Base-by-base conservation (phyloP, 2,113 vertebrate species). In the Rafetus swinhoei region DNA sequence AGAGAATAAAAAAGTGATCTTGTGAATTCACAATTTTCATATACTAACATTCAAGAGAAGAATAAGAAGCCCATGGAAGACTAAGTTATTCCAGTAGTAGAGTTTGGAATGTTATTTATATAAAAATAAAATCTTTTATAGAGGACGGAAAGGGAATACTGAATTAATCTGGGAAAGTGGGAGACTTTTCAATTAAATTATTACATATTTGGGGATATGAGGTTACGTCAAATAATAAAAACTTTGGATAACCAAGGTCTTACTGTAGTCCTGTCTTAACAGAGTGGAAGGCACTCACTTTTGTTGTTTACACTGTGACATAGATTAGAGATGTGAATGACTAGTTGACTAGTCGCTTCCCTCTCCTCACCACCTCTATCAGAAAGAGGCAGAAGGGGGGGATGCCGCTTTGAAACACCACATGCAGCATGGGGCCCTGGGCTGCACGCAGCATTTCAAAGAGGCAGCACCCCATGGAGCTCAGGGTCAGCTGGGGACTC, bases 1-100 rank as follows among this genome's bases (percentile, higher is more conserved):
- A 87, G 96, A 86, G 86, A 95, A 94, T 89, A 12, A 9, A 81
- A 92, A 77, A 76, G 7, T 54, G 84, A 88, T 35, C 4, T 39
- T 92, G 32, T 52, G 55, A 39, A 3, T 79, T 45, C 22, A 50
- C 21, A 4, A 7, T 9, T 53, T 25, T 81, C 14, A 56, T 29
- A 52, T 15, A 60, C 53, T 57, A 59, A 74, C 16, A 59, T 81
- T 59, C 53, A 85, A 13, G 32, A 27, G 14, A 54, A 45, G 25
- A 81, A 56, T 32, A 35, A 52, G 72, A 74, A 74, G 4, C 21
- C 35, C n/a, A 45, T 21, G 35, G 72, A 74, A 77, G 13, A 22
- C 50, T 50, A 50, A 21, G 7, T 25, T 77, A 50, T 2, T 6
- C 39, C 13, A 8, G 22, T 5, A 76, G 10, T n/a, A 21, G 16